Evolutionary conservation across 2,888 invertebrate genomes (phyloP).

Genomic region (Gandaritis pyraliata): DNA sequence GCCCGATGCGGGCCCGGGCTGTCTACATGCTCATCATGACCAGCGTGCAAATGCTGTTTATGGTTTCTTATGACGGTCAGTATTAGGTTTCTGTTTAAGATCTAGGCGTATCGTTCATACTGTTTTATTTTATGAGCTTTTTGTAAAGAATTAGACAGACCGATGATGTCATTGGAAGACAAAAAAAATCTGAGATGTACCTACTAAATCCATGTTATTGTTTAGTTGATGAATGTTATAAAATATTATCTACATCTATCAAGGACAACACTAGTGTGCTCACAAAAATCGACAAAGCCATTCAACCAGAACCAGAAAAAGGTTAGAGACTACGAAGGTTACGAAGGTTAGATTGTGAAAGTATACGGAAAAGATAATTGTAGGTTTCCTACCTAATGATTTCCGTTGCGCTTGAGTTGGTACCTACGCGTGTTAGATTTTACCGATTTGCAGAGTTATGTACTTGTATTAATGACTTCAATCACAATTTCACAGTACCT

Average conservation of each 20-base stretch:
- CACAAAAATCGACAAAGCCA: background rate
- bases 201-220: no score
- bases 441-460: background rate
- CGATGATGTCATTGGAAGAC: no score
- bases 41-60: constrained; percentile 36
- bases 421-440: background rate
- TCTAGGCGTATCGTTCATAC: no score
- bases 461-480: constrained; percentile 21
- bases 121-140: no score
- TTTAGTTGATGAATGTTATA: no score
- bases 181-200: no score
- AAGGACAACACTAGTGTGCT: background rate
- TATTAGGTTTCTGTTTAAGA: background rate
- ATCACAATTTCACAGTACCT: constrained; percentile 34
- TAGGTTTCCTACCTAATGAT: background rate
- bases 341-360: constrained; percentile 32
- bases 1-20: constrained; percentile 45
- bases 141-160: no score
- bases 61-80: constrained; percentile 37
- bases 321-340: constrained; percentile 22
- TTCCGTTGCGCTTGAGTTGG: constrained; percentile 7
- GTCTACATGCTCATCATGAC: constrained; percentile 52
- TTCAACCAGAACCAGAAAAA: constrained; percentile 2
- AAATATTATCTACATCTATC: no score
- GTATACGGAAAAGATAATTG: constrained; percentile 18